Conservation (phyloP, 2,113 vertebrate species). For the Grammomys surdaster region DNA sequence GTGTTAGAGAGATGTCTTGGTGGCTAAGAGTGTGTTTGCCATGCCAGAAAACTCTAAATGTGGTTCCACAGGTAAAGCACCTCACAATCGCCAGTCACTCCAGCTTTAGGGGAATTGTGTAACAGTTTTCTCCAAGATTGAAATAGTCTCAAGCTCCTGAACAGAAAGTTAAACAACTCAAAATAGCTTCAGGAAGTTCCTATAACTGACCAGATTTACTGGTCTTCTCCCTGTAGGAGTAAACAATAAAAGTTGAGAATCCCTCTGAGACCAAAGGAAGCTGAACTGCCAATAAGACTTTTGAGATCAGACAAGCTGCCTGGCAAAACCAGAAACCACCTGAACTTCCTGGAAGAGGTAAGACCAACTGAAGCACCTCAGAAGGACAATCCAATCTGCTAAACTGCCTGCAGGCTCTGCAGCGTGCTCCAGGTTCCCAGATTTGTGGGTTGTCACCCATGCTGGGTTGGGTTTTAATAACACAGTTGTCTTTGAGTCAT, state of each 20-base stretch:
- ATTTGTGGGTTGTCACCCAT: not conserved
- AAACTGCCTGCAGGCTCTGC: not conserved
- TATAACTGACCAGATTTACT: not conserved
- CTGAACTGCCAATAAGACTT: not conserved
- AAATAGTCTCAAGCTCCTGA: not conserved
- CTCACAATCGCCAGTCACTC: no score
- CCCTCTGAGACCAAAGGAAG: not conserved
- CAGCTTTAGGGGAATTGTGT: not conserved
- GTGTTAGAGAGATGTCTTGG: not conserved
- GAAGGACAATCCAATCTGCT: not conserved
- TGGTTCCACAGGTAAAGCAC: not conserved
- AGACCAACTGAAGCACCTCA: not conserved
- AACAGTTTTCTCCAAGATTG: not conserved
- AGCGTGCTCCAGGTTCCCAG: not conserved
- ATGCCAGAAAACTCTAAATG: not conserved
- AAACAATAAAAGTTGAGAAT: not conserved
- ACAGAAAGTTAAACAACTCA: not conserved
- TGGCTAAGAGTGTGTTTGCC: not conserved
- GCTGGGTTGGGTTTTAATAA: no score
- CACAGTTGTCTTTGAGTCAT: not conserved
- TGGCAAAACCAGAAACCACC: not conserved
- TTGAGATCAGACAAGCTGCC: not conserved
- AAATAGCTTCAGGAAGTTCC: not conserved
- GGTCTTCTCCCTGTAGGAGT: no score
- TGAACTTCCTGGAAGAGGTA: not conserved